phyloP scores from a whole-genome alignment of 2,888 invertebrate species.

The Andrena bucephala region DNA sequence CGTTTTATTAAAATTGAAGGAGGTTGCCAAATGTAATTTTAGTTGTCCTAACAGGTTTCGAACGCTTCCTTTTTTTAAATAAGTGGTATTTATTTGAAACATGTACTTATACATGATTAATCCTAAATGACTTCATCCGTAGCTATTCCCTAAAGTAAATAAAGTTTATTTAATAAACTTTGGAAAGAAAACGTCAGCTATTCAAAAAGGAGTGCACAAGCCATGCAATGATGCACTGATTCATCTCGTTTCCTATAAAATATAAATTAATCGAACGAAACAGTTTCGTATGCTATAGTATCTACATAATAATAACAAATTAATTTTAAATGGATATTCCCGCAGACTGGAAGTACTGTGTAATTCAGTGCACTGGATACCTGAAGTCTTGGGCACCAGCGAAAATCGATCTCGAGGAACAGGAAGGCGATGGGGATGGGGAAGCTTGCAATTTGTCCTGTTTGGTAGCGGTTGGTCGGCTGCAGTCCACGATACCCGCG shows the following conservation, averaged over 20 bases:
- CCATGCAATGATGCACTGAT: neutral
- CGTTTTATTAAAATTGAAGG: too few relatives aligned
- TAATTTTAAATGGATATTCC: constrained; percentile 14
- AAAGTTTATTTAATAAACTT: too few relatives aligned
- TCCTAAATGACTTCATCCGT: too few relatives aligned
- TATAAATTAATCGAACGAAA: neutral
- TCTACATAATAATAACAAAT: neutral
- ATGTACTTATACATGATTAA: too few relatives aligned
- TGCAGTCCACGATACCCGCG: constrained; percentile 86
- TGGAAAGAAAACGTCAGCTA: too few relatives aligned
- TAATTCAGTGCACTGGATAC: constrained; percentile 97
- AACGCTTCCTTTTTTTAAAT: too few relatives aligned
- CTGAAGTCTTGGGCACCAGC: constrained; percentile 96
- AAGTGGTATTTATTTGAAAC: too few relatives aligned
- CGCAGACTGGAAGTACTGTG: constrained; percentile 93
- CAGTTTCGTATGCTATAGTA: neutral
- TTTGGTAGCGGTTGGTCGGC: constrained; percentile 94
- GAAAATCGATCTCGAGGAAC: constrained; percentile 90
- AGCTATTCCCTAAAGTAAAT: too few relatives aligned
- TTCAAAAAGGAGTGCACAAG: neutral
- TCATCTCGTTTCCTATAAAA: neutral
- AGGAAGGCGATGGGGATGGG: constrained; percentile 87
- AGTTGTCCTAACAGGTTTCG: too few relatives aligned
- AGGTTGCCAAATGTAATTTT: too few relatives aligned
- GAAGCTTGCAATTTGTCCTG: constrained; percentile 92